These are phyloP conservation scores for Tromatobia lineatoria DNA, from an alignment of 2,888 invertebrate genomes.

Conservation along the genomic window DNA sequence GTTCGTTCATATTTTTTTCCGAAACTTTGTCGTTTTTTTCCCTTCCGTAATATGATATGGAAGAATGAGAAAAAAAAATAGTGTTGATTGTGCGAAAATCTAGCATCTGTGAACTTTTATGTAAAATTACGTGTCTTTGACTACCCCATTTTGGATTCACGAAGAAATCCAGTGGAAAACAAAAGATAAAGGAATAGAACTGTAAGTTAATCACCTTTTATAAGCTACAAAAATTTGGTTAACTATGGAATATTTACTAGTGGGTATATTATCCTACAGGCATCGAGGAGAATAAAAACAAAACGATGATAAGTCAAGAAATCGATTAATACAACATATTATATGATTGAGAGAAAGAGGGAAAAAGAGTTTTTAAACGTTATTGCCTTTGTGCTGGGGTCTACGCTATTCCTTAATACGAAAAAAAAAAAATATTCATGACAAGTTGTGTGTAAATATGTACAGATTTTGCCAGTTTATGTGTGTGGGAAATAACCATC, in stretches of 20 bases:
- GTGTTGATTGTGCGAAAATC: not conserved
- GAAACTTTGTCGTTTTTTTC: slow-evolving; percentile 7
- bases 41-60: slow-evolving; percentile 17
- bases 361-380: slow-evolving; percentile 36
- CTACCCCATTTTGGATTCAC: slow-evolving; percentile 44
- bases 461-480: slow-evolving; percentile 70
- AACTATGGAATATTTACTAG: slow-evolving; percentile 48
- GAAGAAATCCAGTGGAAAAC: slow-evolving; percentile 47
- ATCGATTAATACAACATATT: slow-evolving; percentile 24
- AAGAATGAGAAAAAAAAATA: slow-evolving; percentile 20
- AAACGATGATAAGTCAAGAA: slow-evolving; percentile 26
- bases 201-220: slow-evolving; percentile 58
- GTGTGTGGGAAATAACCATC: slow-evolving; percentile 45
- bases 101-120: slow-evolving; percentile 44
- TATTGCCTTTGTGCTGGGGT: slow-evolving; percentile 63
- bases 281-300: slow-evolving; percentile 43
- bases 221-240: slow-evolving; percentile 47
- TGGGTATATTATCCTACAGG: slow-evolving; percentile 40
- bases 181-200: slow-evolving; percentile 38
- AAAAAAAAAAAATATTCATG: slow-evolving; percentile 57
- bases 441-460: slow-evolving; percentile 74
- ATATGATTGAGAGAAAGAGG: slow-evolving; percentile 28
- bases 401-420: slow-evolving; percentile 58
- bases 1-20: slow-evolving; percentile 23
- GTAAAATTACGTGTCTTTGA: slow-evolving; percentile 34